Percentiles rank a stretch among this genome's conserved stretches.
Conservation (phyloP, 2,797 vertebrate species). For the Dipus sagitta region DNA sequence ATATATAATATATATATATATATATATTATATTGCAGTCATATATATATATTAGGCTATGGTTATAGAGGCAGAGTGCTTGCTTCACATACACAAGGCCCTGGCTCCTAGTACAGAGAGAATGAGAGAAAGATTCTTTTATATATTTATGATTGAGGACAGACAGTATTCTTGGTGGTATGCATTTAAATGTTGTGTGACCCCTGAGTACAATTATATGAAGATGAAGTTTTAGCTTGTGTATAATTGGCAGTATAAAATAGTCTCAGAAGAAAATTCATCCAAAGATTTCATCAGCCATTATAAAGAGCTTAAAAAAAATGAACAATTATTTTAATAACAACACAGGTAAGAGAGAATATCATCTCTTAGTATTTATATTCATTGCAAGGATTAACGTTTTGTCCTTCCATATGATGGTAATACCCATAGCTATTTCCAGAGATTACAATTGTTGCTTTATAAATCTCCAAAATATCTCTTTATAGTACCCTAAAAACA, state of each 20-base stretch:
- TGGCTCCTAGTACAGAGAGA: neutral
- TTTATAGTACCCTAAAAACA: constrained; percentile 41
- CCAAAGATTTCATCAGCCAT: constrained; percentile 71
- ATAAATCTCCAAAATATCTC: constrained; percentile 71
- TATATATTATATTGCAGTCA: too few species aligned
- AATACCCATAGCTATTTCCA: constrained; percentile 55
- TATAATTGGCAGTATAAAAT: constrained; percentile 63
- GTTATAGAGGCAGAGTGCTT: neutral
- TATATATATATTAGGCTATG: neutral
- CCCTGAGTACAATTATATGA: constrained; percentile 58
- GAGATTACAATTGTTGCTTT: constrained; percentile 58
- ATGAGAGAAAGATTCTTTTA: constrained; percentile 59
- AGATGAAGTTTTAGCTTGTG: constrained; percentile 72
- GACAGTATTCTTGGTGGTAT: constrained; percentile 60
- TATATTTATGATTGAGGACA: constrained; percentile 54
- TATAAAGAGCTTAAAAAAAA: constrained; percentile 77
- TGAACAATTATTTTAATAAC: constrained; percentile 72
- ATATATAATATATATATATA: too few species aligned
- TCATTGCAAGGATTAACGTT: constrained; percentile 68
- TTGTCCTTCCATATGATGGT: constrained; percentile 45
- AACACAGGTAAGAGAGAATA: constrained; percentile 70
- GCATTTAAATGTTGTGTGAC: constrained; percentile 55
- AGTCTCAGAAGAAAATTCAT: constrained; percentile 70
- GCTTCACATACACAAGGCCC: neutral
- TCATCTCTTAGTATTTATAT: constrained; percentile 63